These are phyloP conservation scores for Sinelater perroti DNA, from an alignment of 2,888 invertebrate species.

Conservation along the genomic window DNA sequence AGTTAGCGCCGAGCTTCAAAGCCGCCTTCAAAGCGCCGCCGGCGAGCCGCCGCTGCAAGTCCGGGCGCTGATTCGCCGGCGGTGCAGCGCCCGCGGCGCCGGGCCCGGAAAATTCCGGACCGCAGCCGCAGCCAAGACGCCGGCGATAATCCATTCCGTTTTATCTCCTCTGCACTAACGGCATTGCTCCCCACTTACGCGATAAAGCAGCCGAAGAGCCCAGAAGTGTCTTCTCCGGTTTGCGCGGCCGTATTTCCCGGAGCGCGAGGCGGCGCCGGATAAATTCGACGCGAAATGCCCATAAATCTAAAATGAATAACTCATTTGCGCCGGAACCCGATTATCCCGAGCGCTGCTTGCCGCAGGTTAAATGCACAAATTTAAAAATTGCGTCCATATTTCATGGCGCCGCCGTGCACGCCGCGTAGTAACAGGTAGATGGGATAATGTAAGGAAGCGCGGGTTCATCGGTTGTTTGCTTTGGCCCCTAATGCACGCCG, in stretches of 20 bases:
- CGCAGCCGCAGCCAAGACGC: too few species aligned
- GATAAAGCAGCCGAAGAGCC: slow-evolving; percentile 45
- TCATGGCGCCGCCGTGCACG: slow-evolving; percentile 41
- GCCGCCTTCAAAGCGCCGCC: slow-evolving; percentile 33
- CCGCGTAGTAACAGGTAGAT: slow-evolving; percentile 43
- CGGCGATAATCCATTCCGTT: slow-evolving; percentile 37
- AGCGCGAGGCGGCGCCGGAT: slow-evolving; percentile 41
- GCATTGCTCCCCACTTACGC: slow-evolving; percentile 39
- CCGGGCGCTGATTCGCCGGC: slow-evolving; percentile 12
- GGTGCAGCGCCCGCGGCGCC: too few species aligned
- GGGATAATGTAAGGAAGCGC: slow-evolving; percentile 33
- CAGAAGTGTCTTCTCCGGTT: slow-evolving; percentile 44
- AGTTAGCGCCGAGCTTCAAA: slow-evolving; percentile 40
- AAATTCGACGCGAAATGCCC: slow-evolving; percentile 54
- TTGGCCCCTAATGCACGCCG: too few species aligned
- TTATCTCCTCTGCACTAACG: slow-evolving; percentile 38
- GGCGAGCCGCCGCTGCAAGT: slow-evolving; percentile 10
- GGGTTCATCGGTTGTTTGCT: slow-evolving; percentile 31
- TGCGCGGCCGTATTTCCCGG: slow-evolving; percentile 36
- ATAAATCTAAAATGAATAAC: slow-evolving; percentile 59
- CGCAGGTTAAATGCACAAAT: slow-evolving; percentile 56
- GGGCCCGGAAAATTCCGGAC: too few species aligned
- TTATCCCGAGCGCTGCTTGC: slow-evolving; percentile 53
- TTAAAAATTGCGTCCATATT: slow-evolving; percentile 57
- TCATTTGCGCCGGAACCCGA: slow-evolving; percentile 56